Base-by-base conservation (phyloP, 2,888 invertebrate genomes). In the Asteroscopus sphinx region DNA sequence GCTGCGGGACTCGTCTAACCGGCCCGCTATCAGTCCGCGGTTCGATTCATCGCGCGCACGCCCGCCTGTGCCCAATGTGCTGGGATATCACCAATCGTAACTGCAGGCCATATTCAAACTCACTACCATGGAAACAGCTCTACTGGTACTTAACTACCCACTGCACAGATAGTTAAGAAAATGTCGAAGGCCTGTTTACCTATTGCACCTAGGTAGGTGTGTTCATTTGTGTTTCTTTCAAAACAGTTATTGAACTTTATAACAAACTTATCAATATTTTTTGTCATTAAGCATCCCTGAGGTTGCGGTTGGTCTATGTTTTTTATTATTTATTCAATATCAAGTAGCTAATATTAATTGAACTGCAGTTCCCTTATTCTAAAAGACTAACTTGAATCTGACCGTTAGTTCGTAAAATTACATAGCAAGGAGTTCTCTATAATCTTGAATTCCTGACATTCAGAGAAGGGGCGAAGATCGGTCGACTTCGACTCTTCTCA, bases 1-100 rank as follows among this genome's bases (percentile, higher is more conserved):
- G 80, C 83, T 81, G 80, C 77, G 84, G 87, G 92, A 93, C 93
- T 89, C 89, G 93, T 93, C 87, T 90, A 92, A 94, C 94, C 94
- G 94, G 93, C 90, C 93, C 86, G 79, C 91, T 93, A 94, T 94
- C 93, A 90, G 93, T 84, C 83, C 87, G 84, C 84, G 83, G 86
- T 83, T 83, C 92, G 92, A 93, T 90, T 90, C 93, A 93, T 93
- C 93, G 91, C 87, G 81, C 86, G 79, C 80, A 79, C 82, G 80
- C 83, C 86, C 82, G 80, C 83, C 86, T 84, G 82, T 85, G 82
- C 82, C 86, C 90, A 86, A 85, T 83, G 86, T 77, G 72, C 86
- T 82, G 82, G 86, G 82, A 74, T 91, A 91, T 90, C 91, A 90
- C 88, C 88, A 86, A 89, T 90, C 87, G 88, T 86, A 80, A 86